Conservation (phyloP, 2,888 invertebrate species). For the Morpho deidamia region DNA sequence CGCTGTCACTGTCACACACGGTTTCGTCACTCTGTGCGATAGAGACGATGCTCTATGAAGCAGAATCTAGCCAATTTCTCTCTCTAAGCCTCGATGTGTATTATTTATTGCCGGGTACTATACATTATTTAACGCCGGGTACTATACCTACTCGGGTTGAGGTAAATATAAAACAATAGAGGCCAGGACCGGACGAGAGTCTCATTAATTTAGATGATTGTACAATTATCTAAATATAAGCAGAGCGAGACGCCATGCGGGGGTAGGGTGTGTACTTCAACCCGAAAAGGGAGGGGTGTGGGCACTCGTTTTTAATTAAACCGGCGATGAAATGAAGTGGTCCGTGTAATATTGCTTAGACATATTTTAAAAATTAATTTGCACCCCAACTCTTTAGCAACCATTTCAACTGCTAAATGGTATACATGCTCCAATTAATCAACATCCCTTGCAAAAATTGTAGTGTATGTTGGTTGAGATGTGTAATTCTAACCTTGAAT, state of each 20-base stretch:
- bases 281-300: constrained; percentile 73
- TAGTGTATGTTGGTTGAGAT: too few relatives aligned
- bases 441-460: too few relatives aligned
- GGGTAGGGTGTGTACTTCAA: constrained; percentile 66
- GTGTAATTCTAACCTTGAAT: too few relatives aligned
- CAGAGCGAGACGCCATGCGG: constrained; percentile 71
- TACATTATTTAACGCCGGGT: too few relatives aligned
- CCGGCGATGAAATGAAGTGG: constrained; percentile 78
- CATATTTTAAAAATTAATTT: constrained; percentile 77
- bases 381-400: constrained; percentile 26
- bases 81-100: too few relatives aligned
- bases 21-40: too few relatives aligned
- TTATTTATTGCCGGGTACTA: too few relatives aligned
- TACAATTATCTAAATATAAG: constrained; percentile 80
- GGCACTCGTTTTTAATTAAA: constrained; percentile 79
- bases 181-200: constrained; percentile 72
- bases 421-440: constrained; percentile 8
- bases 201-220: constrained; percentile 80
- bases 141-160: constrained; percentile 11
- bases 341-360: constrained; percentile 78
- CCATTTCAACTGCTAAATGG: constrained; percentile 17
- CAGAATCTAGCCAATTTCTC: too few relatives aligned
- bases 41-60: too few relatives aligned
- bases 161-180: constrained; percentile 69
- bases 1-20: too few relatives aligned